Evolutionary conservation across 1,140 invertebrate species (phyloP).

Genomic region (Palaemon carinicauda): DNA sequence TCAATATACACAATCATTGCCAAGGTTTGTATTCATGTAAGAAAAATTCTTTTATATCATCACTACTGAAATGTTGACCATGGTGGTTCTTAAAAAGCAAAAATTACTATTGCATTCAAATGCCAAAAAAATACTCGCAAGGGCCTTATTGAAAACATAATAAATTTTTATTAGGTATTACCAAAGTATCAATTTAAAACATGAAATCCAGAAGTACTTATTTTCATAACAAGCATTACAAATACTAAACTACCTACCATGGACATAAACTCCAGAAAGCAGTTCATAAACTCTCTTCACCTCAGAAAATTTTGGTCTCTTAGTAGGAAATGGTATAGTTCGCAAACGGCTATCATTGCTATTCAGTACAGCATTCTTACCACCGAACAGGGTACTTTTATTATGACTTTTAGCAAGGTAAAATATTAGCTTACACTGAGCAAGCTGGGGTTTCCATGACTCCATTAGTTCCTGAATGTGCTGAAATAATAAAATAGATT

Average conservation of each 20-base stretch:
- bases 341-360: constrained; percentile 74
- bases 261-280: constrained; percentile 77
- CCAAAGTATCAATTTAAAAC: not conserved
- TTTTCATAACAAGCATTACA: constrained; percentile 61
- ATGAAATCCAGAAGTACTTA: constrained; percentile 44
- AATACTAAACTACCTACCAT: constrained; percentile 69
- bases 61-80: too few species aligned
- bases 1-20: too few species aligned
- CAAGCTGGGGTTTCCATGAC: constrained; percentile 75
- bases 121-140: too few species aligned
- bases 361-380: constrained; percentile 75
- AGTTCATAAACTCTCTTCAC: constrained; percentile 78
- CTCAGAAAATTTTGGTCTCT: constrained; percentile 83
- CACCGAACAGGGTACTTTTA: constrained; percentile 77
- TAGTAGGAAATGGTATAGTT: constrained; percentile 82
- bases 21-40: too few species aligned
- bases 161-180: not conserved
- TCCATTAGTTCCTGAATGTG: constrained; percentile 80
- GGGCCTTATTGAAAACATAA: too few species aligned
- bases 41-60: too few species aligned
- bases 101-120: too few species aligned
- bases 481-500: constrained; percentile 67
- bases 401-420: constrained; percentile 81
- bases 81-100: too few species aligned
- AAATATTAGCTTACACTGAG: constrained; percentile 78